Base-by-base conservation (phyloP, 1,140 invertebrate species). In the Amyelois transitella region DNA sequence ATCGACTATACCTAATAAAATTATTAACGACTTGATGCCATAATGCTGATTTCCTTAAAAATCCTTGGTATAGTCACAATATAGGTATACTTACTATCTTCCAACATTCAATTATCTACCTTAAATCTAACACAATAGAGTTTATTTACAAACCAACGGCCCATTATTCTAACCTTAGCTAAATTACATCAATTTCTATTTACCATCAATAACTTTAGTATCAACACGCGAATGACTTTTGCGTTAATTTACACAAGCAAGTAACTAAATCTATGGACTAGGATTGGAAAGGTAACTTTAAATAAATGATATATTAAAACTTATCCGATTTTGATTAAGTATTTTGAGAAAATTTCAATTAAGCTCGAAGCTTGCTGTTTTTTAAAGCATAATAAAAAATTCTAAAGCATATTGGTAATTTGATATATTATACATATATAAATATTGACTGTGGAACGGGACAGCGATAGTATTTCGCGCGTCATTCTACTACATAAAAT, bases 201-300 rank as follows among this genome's bases (percentile, higher is more conserved):
- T 59, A 55, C 66, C 60, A 60, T 52, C 56, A 50, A 62, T 61
- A 55, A 28, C 56, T 19, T 50, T 52, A 51, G 44, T 47, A 21
- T 25, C 47, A 64, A 56, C n/a, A n/a, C n/a, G 32, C 17, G 32
- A 38, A 38, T 38, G 32, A 38, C n/a, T 38, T 12, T n/a, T 57
- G 66, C 66, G 57, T 63, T 65, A 76, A 76, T 84, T 72, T 84
- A 84, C 77, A 84, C 70, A 75, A 77, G 72, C 77, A 67, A 67
- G 48, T 59, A 66, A 61, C 43, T 67, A 69, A 64, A 67, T 67
- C 65, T 69, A 71, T 68, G 73, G 82, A 86, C 82, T 86, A 86
- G 82, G 67, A 60, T 72, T 72, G 66, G 72, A 70, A 69, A 64
- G 77, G 77, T 81, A 81, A 83, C 77, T 64, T 67, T 47, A 59